A percentile compares a stretch with the other conserved stretches of the same genome.
Evolutionary conservation across 2,113 vertebrate genomes (phyloP).

Genomic region (Gambusia holbrooki): DNA sequence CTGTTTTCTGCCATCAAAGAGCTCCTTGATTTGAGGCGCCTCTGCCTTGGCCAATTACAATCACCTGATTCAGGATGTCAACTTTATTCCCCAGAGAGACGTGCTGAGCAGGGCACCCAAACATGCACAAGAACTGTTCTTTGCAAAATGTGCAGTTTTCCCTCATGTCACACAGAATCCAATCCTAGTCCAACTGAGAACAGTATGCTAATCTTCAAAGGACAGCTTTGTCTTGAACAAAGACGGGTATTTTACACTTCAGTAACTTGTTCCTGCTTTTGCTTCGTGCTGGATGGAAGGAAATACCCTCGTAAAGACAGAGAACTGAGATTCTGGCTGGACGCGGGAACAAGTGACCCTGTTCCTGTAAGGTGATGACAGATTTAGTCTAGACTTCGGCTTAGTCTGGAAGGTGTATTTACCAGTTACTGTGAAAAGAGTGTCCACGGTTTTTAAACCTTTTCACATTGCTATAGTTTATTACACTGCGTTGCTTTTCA

Average conservation of each 20-base stretch:
- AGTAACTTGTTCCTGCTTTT: conserved; percentile 47
- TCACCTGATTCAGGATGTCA: conserved; percentile 29
- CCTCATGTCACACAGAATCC: conserved; percentile 6
- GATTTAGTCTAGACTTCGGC: conserved; percentile 57
- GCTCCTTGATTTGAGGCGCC: conserved; percentile 37
- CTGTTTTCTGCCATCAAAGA: conserved; percentile 62
- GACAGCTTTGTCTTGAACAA: conserved; percentile 37
- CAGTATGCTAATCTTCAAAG: conserved; percentile 64
- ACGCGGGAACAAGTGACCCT: conserved; percentile 54
- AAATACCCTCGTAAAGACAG: conserved; percentile 62
- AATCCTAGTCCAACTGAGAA: conserved; percentile 26
- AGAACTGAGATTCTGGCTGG: conserved; percentile 35
- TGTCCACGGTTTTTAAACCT: background rate
- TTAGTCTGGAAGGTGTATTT: conserved; percentile 52
- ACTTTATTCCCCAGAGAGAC: conserved; percentile 1
- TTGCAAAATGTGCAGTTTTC: conserved; percentile 13
- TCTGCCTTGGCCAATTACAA: conserved; percentile 47
- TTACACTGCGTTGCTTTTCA: background rate
- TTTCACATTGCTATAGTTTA: background rate
- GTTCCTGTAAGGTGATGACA: conserved; percentile 45
- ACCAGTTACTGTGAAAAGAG: background rate
- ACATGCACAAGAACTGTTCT: background rate
- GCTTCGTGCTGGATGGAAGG: conserved; percentile 20
- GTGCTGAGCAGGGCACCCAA: background rate
- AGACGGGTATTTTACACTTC: conserved; percentile 35